Percentiles rank a stretch among this genome's conserved stretches.
phyloP scores from a whole-genome alignment of 64 coral and sea anemone species.

The Actinia tenebrosa region DNA sequence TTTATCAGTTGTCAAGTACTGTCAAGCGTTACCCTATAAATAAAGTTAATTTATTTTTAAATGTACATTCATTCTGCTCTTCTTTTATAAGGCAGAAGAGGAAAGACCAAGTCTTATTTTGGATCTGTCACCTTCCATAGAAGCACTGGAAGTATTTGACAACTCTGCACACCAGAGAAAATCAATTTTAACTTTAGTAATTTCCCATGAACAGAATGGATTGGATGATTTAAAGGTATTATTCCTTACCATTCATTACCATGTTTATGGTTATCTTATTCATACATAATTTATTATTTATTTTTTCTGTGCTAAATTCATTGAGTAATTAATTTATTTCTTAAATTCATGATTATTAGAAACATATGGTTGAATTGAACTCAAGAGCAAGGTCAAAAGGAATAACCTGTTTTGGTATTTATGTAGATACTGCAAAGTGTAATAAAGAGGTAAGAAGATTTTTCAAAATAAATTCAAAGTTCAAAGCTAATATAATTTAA shows the following conservation, averaged over 20 bases:
- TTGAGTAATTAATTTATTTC: no score
- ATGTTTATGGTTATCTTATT: no score
- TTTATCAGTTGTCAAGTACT: no score
- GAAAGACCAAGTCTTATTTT: neutral
- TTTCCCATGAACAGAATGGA: neutral
- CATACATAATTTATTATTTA: no score
- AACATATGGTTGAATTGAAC: neutral
- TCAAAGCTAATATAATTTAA: neutral
- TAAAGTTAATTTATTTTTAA: no score
- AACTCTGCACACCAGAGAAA: neutral
- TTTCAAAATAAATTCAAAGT: neutral
- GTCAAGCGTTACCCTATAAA: no score
- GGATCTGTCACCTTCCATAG: neutral
- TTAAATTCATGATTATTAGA: neutral
- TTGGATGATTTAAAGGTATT: neutral
- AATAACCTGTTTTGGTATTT: conserved; percentile 9
- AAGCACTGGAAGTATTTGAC: neutral
- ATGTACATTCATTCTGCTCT: neutral
- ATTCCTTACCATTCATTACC: no score
- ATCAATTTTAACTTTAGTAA: neutral
- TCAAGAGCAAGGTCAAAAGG: neutral
- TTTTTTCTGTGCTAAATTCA: no score
- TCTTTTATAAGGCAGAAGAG: neutral
- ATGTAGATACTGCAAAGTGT: neutral
- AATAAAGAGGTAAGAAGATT: conserved; percentile 1